Evolutionary conservation across 92 coral and sea anemone genomes (phyloP), one percentile per base, ranked within the genome.

Genomic region (Epizoanthus scotinus): DNA sequence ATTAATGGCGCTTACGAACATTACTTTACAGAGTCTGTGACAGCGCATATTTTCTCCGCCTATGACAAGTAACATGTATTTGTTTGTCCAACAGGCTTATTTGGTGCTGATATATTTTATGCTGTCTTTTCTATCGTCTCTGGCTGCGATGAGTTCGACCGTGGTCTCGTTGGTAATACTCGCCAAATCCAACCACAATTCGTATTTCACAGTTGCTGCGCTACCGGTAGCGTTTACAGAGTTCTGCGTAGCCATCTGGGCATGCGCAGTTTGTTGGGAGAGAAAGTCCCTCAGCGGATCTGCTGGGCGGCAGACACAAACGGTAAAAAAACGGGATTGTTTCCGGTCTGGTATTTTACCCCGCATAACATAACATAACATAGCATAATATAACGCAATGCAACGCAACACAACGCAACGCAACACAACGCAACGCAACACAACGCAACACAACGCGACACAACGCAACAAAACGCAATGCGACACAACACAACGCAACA

Each of bases 231-330:
- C 61, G 17, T 56, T 56, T 21, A 21, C 17, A 21, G 61, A 21
- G 21, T 56, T 56, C 61, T 56, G 61, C 24, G 61, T 56, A 56
- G 61, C 61, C 18, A 56, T 56, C 20, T 56, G 61, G 61, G 61
- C 61, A 21, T 56, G 61, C 61, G 61, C 24, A 18, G 61, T 56
- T 56, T 18, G 21, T 56, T 56, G 61, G 61, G 61, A 56, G 2
- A 56, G 22, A 18, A 56, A 17, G 24, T 56, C 18, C 22, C 1
- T 56, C 61, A 56, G 22, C 5, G 18, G 24, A 56, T 56, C 61
- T 56, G 25, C 20, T 5, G 61, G 17, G 10, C 61, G 6, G 61
- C 61, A 56, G 24, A 56, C 24, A 21, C 61, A 21, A 56, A 56
- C 61, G 61, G 61, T 56, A n/a, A 17, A 56, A 9, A 18, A 0